These are phyloP conservation scores for Drosophila borealis DNA, from an alignment of 2,888 invertebrate species.

Conservation along the genomic window DNA sequence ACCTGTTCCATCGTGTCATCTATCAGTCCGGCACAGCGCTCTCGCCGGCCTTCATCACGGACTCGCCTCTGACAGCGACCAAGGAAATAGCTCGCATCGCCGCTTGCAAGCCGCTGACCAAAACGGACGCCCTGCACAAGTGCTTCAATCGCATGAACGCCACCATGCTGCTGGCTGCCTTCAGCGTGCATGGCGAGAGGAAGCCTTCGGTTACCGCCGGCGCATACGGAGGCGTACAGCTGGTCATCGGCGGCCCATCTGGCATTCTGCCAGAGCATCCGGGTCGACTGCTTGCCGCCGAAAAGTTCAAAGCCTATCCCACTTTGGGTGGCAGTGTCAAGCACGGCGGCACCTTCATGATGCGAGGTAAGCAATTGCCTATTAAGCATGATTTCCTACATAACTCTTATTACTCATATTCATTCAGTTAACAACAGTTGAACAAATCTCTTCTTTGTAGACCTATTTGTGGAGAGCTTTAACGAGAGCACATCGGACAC, in stretches of 20 bases:
- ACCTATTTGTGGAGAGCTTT: conserved; percentile 81
- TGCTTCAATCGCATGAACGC: conserved; percentile 83
- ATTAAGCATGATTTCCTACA: too few species aligned
- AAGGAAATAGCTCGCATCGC: conserved; percentile 82
- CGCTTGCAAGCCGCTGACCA: conserved; percentile 81
- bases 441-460: conserved; percentile 31
- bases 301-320: conserved; percentile 83
- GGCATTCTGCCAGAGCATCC: conserved; percentile 83
- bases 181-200: conserved; percentile 78
- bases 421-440: too few species aligned
- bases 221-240: conserved; percentile 79
- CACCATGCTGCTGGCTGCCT: conserved; percentile 83
- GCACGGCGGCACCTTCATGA: conserved; percentile 85
- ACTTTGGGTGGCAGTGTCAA: conserved; percentile 85
- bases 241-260: conserved; percentile 84
- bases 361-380: conserved; percentile 81
- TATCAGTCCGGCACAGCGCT: conserved; percentile 86
- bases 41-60: conserved; percentile 86
- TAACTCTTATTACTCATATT: too few species aligned
- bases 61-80: conserved; percentile 82
- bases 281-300: conserved; percentile 74
- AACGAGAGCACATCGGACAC: conserved; percentile 81
- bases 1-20: conserved; percentile 86
- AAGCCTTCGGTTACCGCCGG: conserved; percentile 62
- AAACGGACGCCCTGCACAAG: conserved; percentile 78